Percentiles rank a stretch among this genome's conserved stretches.
These are phyloP conservation scores for Phylloscopus collybita DNA, from an alignment of 2,797 vertebrate genomes.

Conservation along the genomic window DNA sequence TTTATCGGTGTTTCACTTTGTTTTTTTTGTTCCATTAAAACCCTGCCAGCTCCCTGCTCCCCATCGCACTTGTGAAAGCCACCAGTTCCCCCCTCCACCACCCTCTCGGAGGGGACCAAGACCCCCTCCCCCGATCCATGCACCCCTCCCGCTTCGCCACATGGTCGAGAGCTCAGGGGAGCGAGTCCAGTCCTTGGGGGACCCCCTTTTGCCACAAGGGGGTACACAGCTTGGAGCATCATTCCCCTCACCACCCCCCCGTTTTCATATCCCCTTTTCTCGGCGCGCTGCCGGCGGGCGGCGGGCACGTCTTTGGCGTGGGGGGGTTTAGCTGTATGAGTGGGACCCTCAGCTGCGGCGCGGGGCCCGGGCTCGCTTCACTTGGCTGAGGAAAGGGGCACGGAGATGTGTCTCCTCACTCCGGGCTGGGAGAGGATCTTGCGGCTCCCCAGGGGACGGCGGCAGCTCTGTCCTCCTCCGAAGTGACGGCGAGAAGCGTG, in stretches of 20 bases:
- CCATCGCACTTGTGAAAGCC: background rate
- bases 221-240: conserved; percentile 41
- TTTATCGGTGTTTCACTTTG: background rate
- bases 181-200: background rate
- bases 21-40: background rate
- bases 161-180: background rate
- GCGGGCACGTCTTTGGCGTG: conserved; percentile 89
- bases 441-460: background rate
- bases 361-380: background rate
- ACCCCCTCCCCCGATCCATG: background rate
- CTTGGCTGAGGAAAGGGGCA: background rate
- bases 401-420: background rate
- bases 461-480: conserved; percentile 63
- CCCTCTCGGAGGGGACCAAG: background rate
- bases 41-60: background rate
- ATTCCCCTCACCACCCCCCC: conserved; percentile 32
- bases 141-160: background rate
- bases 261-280: conserved; percentile 51
- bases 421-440: background rate
- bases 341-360: background rate
- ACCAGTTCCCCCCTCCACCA: background rate
- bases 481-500: conserved; percentile 72
- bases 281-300: background rate
- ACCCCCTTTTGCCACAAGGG: background rate
- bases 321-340: conserved; percentile 86